Conservation (phyloP, 2,113 vertebrate species). For the Zosterops hypoxanthus region DNA sequence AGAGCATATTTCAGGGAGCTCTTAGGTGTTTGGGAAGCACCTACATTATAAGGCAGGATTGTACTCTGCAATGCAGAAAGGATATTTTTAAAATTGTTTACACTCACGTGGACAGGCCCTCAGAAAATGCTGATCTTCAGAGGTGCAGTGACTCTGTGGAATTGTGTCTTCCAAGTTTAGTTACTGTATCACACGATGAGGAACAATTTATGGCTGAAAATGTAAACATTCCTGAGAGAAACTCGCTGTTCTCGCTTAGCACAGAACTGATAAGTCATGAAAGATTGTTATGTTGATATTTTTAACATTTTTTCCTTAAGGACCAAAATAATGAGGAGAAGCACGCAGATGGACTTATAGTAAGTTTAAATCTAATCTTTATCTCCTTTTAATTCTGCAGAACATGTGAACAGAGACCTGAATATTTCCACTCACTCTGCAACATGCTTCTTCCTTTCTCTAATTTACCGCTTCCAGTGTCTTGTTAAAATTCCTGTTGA, state of each 20-base stretch:
- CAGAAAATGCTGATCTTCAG: background rate
- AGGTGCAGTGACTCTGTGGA: background rate
- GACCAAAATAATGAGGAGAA: constrained; percentile 99
- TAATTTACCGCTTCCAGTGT: constrained; percentile 61
- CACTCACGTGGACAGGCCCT: background rate
- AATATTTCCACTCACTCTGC: constrained; percentile 73
- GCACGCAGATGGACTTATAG: constrained; percentile 99
- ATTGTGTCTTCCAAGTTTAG: background rate
- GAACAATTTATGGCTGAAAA: constrained; percentile 1
- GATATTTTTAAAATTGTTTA: background rate
- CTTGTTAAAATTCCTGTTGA: constrained; percentile 58
- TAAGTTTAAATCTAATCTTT: constrained; percentile 89
- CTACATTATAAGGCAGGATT: fast-evolving
- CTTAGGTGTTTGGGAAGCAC: background rate
- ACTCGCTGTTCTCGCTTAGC: background rate
- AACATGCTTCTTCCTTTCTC: constrained; percentile 60
- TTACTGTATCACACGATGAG: background rate
- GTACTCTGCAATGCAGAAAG: background rate
- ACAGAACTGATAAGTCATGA: constrained; percentile 39
- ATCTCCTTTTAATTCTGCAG: constrained; percentile 78
- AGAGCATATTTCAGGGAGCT: background rate
- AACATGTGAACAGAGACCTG: constrained; percentile 77
- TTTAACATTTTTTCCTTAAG: constrained; percentile 93
- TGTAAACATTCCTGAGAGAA: constrained; percentile 24
- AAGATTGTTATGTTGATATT: constrained; percentile 80